A percentile compares a stretch with the other conserved stretches of the same genome.
Conservation (phyloP, 2,113 vertebrate genomes). For the Tetrax tetrax region DNA sequence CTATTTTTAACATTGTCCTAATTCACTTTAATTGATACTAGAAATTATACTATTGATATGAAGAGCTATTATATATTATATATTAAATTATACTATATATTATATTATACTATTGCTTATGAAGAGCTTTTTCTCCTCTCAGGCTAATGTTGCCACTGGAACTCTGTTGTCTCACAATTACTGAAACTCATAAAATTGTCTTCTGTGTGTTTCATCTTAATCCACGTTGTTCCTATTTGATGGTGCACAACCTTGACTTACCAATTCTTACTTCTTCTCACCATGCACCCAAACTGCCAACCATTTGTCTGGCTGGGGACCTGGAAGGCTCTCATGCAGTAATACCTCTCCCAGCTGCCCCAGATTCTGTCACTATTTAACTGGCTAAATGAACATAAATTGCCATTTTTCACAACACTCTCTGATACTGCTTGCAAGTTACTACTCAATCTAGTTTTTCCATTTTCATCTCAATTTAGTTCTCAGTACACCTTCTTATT, state of each 20-base stretch:
- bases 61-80: no score
- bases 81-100: no score
- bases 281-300: neutral
- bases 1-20: neutral
- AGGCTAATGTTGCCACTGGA: slow-evolving; percentile 21
- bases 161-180: slow-evolving; percentile 47
- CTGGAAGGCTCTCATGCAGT: neutral
- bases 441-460: neutral
- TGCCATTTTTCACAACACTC: neutral
- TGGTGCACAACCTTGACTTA: neutral
- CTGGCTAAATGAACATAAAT: neutral
- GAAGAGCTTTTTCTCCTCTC: slow-evolving; percentile 27
- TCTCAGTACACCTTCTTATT: neutral
- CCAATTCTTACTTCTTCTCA: neutral
- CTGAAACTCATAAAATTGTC: neutral
- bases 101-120: neutral
- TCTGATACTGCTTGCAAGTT: neutral
- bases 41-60: neutral
- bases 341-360: neutral
- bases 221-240: slow-evolving; percentile 19
- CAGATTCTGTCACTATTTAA: neutral
- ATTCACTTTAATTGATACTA: neutral
- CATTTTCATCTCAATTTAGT: neutral
- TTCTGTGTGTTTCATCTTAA: neutral
- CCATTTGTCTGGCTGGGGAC: neutral